Base-by-base conservation (phyloP, 1,140 invertebrate species). In the Wasmannia auropunctata region DNA sequence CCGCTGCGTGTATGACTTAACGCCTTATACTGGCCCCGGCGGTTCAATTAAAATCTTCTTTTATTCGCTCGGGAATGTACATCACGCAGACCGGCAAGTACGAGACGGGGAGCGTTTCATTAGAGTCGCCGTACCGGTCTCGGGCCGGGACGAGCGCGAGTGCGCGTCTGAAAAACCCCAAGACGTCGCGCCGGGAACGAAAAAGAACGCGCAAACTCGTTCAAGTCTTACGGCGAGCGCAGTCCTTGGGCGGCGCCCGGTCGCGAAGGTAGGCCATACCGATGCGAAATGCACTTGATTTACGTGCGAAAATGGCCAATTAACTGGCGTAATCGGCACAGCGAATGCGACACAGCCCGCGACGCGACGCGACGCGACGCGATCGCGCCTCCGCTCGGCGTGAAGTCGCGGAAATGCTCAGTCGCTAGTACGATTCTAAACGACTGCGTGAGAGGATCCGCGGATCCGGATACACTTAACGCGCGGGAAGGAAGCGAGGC, bases 261-360 rank as follows among this genome's bases (percentile, higher is more conserved):
- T 34, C 75, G 69, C 81, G 88, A 91, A 91, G 90, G 90, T 83
- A 90, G 88, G 84, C 88, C 84, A 74, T 77, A 34, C 67, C 54
- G 72, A 60, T 58, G 77, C 60, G 88, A 90, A 90, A 87, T 75
- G 60, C 40, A 56, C 72, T 85, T 90, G 88, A 88, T 90, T 92
- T 92, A 91, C 88, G 90, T 91, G 91, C 80, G 87, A 92, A 91
- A 90, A 92, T 91, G 74, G 85, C 90, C 91, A 92, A 92, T 92
- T 92, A 92, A 91, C 87, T 49, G 76, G 83, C 85, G 83, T 91
- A 90, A 91, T 91, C 90, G 86, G 37, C 63, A 58, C 63, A n/a
- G n/a, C n/a, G n/a, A n/a, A n/a, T n/a, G n/a, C n/a, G n/a, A n/a
- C n/a, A n/a, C n/a, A n/a, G n/a, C n/a, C n/a, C n/a, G 63, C 46